phyloP scores from a whole-genome alignment of 2,888 invertebrate species.

The Merodon equestris region DNA sequence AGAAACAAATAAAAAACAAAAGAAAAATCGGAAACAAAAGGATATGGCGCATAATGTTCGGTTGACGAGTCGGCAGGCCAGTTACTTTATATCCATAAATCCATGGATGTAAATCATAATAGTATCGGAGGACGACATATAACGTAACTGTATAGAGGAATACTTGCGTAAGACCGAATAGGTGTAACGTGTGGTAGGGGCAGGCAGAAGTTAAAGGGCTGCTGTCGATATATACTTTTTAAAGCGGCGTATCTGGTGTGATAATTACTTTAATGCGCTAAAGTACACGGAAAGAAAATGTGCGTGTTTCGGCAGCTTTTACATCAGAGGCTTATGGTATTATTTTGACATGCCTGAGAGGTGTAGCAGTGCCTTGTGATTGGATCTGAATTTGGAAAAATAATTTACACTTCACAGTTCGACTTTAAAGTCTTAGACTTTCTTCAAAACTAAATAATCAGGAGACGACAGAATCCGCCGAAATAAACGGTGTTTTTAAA shows the following conservation, averaged over 20 bases:
- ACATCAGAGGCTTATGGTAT: too few species aligned
- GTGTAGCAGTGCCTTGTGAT: too few species aligned
- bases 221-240: too few species aligned
- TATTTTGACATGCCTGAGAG: too few species aligned
- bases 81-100: conserved; percentile 47
- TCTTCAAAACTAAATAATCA: too few species aligned
- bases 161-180: not conserved
- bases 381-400: too few species aligned
- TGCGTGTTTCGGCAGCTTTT: too few species aligned
- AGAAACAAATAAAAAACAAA: conserved; percentile 3
- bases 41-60: conserved; percentile 24
- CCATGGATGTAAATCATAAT: conserved; percentile 45
- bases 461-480: too few species aligned
- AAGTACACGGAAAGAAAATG: conserved; percentile 40
- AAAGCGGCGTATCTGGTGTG: conserved; percentile 17
- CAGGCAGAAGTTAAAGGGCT: conserved; percentile 1
- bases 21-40: not conserved
- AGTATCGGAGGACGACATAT: conserved; percentile 26
- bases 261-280: conserved; percentile 33
- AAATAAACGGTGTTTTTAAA: too few species aligned
- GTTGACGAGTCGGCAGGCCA: conserved; percentile 36
- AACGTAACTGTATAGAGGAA: not conserved
- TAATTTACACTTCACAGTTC: too few species aligned
- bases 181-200: not conserved
- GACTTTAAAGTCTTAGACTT: too few species aligned